Percentiles rank a stretch among this genome's conserved stretches.
Evolutionary conservation across 1,140 invertebrate species (phyloP).

Genomic region (Drosophila obscura): DNA sequence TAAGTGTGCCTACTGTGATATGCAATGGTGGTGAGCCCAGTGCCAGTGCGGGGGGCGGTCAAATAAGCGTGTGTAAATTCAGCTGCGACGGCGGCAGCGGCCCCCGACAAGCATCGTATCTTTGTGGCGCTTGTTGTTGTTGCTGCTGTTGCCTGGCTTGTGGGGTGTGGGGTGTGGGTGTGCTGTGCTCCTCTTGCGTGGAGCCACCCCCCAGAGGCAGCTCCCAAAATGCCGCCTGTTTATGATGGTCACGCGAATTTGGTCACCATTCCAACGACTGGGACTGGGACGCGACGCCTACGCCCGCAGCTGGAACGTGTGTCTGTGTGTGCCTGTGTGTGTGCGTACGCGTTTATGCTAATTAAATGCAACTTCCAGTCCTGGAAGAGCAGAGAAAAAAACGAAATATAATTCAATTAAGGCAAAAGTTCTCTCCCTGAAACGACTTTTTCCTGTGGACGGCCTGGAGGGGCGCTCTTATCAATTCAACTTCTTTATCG

Average conservation of each 20-base stretch:
- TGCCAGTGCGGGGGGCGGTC: conserved; percentile 9
- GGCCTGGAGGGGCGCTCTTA: conserved; percentile 24
- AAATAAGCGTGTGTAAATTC: conserved; percentile 59
- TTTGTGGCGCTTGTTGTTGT: conserved; percentile 16
- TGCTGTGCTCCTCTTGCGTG: conserved; percentile 61
- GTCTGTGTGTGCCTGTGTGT: conserved; percentile 27
- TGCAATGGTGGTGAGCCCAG: conserved; percentile 11
- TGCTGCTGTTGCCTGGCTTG: conserved; percentile 39
- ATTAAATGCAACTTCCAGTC: conserved; percentile 76
- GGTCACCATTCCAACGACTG: conserved; percentile 23
- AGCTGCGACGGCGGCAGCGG: conserved; percentile 45
- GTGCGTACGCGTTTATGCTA: conserved; percentile 62
- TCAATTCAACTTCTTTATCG: conserved; percentile 64
- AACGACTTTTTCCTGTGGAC: background rate
- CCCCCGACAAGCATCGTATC: conserved; percentile 19
- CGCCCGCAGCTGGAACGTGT: conserved; percentile 32
- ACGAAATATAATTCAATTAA: conserved; percentile 70
- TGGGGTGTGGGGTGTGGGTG: conserved; percentile 22
- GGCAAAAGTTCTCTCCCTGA: conserved; percentile 13
- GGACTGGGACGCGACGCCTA: background rate
- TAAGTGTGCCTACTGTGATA: conserved; percentile 32
- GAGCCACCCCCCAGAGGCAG: conserved; percentile 21
- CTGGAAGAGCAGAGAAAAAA: conserved; percentile 41
- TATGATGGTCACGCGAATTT: conserved; percentile 71
- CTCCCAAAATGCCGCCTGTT: conserved; percentile 23